Evolutionary conservation across 35 echinoderm and acorn worm genomes (phyloP).

Genomic region (Heliocidaris erythrogramma): DNA sequence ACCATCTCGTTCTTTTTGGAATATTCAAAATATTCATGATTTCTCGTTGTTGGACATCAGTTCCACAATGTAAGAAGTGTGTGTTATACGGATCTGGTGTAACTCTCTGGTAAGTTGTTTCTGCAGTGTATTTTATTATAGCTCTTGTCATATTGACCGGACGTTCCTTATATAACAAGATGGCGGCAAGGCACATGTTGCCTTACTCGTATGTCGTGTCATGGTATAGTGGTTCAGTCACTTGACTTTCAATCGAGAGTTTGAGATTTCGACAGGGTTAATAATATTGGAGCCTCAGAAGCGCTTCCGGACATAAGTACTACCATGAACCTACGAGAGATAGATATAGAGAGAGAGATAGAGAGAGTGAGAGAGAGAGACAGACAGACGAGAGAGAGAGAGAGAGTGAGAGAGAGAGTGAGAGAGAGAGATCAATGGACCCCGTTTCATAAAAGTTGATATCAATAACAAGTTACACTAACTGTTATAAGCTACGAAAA

Average conservation of each 20-base stretch:
- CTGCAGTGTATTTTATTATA: not conserved
- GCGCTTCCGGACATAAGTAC: too few species aligned
- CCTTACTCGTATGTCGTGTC: too few species aligned
- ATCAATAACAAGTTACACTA: too few species aligned
- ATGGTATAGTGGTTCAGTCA: not conserved
- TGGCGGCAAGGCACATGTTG: not conserved
- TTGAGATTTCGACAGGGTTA: not conserved
- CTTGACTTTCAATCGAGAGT: not conserved
- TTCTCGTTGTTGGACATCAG: not conserved
- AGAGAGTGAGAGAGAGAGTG: too few species aligned
- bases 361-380: too few species aligned
- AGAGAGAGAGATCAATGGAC: too few species aligned
- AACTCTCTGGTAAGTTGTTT: not conserved
- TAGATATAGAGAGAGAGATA: too few species aligned
- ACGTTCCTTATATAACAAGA: not conserved
- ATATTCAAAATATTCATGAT: not conserved
- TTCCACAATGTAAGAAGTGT: not conserved
- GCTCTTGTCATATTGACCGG: not conserved
- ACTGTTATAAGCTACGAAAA: too few species aligned
- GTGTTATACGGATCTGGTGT: not conserved
- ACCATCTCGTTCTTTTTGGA: not conserved
- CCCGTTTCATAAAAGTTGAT: too few species aligned
- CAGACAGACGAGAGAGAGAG: too few species aligned
- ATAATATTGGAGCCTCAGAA: too few species aligned
- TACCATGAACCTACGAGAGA: too few species aligned